Conservation (phyloP, 2,113 vertebrate species). For the Callithrix jacchus region DNA sequence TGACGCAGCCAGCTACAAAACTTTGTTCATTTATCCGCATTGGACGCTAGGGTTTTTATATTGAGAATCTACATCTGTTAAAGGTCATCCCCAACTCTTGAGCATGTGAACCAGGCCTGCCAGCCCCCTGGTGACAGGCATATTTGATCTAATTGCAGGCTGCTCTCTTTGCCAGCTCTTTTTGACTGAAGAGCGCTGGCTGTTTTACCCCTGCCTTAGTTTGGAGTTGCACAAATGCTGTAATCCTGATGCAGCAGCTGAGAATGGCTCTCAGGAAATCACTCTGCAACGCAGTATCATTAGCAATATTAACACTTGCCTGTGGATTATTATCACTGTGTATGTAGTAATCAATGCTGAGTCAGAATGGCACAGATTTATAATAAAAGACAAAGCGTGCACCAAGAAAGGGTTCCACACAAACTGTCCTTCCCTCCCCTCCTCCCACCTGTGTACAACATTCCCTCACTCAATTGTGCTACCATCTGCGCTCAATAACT, state of each 20-base stretch:
- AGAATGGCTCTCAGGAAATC: conserved; percentile 1
- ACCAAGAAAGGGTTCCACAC: background rate
- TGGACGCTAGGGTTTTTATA: background rate
- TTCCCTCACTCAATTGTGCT: background rate
- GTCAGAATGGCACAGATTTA: conserved; percentile 37
- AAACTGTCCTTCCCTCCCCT: background rate
- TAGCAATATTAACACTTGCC: conserved; percentile 1
- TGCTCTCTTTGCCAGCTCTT: conserved; percentile 39
- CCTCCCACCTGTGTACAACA: background rate
- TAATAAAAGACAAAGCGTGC: background rate
- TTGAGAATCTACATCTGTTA: conserved; percentile 52
- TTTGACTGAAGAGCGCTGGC: conserved; percentile 43
- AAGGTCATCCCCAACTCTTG: conserved; percentile 49
- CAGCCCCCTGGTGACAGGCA: conserved; percentile 50
- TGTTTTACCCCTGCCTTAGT: conserved; percentile 52
- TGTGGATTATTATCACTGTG: conserved; percentile 33
- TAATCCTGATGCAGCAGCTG: conserved; percentile 26
- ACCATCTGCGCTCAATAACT: background rate
- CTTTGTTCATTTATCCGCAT: rapidly evolving
- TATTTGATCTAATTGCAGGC: conserved; percentile 66
- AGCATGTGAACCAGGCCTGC: rapidly evolving
- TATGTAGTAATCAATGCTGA: conserved; percentile 46
- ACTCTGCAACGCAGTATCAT: conserved; percentile 13
- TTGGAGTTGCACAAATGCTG: conserved; percentile 15
- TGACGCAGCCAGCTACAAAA: background rate